Conservation (phyloP, 2,797 vertebrate genomes). For the Limosa lapponica region DNA sequence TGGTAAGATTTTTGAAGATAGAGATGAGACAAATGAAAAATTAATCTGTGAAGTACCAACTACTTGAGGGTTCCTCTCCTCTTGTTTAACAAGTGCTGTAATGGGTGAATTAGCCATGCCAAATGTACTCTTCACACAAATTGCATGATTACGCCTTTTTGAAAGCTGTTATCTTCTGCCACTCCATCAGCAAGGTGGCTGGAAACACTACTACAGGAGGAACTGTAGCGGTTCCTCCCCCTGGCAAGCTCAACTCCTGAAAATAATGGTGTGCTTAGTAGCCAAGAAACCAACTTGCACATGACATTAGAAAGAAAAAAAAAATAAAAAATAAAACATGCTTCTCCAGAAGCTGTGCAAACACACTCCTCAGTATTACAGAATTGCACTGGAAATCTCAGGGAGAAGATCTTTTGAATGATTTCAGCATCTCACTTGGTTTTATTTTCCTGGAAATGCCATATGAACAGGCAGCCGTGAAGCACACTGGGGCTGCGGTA, state of each 20-base stretch:
- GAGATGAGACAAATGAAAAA: background rate
- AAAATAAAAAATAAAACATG: background rate
- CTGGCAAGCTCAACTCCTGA: background rate
- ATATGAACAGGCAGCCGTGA: background rate
- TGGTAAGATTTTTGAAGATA: background rate
- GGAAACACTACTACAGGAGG: background rate
- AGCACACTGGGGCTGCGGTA: background rate
- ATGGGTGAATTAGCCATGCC: conserved; percentile 24
- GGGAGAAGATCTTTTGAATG: background rate
- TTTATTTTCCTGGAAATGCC: background rate
- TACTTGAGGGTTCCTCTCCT: background rate
- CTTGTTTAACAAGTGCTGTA: background rate
- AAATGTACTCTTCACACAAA: conserved; percentile 21
- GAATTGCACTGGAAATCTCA: background rate
- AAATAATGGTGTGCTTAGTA: background rate
- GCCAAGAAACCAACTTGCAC: background rate
- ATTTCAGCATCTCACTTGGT: background rate
- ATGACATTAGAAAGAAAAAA: background rate
- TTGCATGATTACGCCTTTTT: background rate
- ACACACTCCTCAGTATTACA: background rate
- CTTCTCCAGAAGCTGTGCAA: background rate
- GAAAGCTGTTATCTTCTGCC: conserved; percentile 30
- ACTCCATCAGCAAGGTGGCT: conserved; percentile 36
- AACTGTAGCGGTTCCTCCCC: background rate
- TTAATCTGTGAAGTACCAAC: background rate